Base-by-base conservation (phyloP, 1,140 invertebrate species). In the Calliopsis andreniformis region DNA sequence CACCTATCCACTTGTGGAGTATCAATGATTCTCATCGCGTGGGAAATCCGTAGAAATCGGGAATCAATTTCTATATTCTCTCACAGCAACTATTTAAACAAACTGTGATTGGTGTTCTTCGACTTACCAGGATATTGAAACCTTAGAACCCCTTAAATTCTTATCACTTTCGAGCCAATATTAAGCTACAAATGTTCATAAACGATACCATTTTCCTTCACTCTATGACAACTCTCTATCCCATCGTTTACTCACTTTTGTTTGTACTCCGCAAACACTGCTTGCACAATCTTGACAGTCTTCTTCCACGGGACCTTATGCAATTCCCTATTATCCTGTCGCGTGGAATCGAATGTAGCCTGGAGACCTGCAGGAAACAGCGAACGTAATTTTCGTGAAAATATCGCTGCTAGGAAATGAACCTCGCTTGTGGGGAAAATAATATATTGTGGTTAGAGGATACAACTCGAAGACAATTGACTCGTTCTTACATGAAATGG, bases 241-340 rank as follows among this genome's bases (percentile, higher is more conserved):
- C 47, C 43, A 28, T 14, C 12, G 10, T 58, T 28, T 67, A 67
- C 71, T 75, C 39, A 75, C 62, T 25, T 75, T 56, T 67, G 20
- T 67, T 67, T 67, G 30, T 25, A n/a, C 51, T 18, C 14, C 7
- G 43, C 62, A 73, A 66, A 73, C 53, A 56, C 23, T n/a, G 25
- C 32, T 75, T 55, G 71, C 39, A 10, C 18, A 64, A 43, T 47
- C 12, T 16, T 8, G 10, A 30, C 28, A 4, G 20, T 18, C 49
- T 35, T 43, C 6, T 28, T 35, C 10, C 32, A 12, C 39, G 6
- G 28, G 18, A 43, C 20, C 51, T 75, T 58, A 47, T 30, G 63
- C 49, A 67, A 75, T 39, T 47, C 30, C 18, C n/a, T 28, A 16
- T 42, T 64, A 62, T 28, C 12, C 23, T 25, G 49, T 56, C 6